A percentile compares a stretch with the other conserved stretches of the same genome.
phyloP scores from a whole-genome alignment of 2,797 vertebrate genomes.

The Sebastes elongatus region DNA sequence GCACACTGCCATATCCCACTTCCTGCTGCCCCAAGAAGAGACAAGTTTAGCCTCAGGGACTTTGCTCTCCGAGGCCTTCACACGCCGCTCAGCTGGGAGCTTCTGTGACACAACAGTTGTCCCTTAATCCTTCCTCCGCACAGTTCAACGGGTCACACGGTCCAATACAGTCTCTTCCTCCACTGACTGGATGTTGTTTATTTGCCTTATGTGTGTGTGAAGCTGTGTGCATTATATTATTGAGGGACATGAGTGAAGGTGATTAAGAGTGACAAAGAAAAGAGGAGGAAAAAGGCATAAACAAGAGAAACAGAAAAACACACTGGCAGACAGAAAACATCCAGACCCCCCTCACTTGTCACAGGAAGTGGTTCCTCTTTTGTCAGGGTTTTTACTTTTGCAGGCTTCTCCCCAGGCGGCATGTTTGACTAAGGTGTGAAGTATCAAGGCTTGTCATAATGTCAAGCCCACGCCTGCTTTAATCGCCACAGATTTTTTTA shows the following conservation, averaged over 20 bases:
- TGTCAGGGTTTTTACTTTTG: constrained; percentile 32
- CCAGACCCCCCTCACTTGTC: constrained; percentile 16
- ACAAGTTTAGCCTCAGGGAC: constrained; percentile 63
- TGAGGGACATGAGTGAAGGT: constrained; percentile 9
- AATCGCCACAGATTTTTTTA: not conserved
- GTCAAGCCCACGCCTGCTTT: constrained; percentile 22
- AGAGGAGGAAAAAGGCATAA: not conserved
- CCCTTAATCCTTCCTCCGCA: constrained; percentile 53
- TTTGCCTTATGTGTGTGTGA: not conserved
- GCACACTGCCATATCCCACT: constrained; percentile 53
- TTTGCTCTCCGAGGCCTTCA: constrained; percentile 52
- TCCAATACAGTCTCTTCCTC: not conserved
- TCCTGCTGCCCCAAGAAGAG: constrained; percentile 55
- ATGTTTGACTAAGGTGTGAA: constrained; percentile 59
- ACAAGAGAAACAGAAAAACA: not conserved
- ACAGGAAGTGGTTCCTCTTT: constrained; percentile 56
- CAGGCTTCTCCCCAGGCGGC: not conserved
- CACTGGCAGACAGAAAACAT: constrained; percentile 5
- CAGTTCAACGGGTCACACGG: constrained; percentile 57
- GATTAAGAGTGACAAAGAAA: not conserved
- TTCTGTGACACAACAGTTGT: constrained; percentile 52
- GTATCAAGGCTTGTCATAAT: constrained; percentile 29
- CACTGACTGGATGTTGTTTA: not conserved
- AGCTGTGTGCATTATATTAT: not conserved
- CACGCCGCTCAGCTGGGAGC: constrained; percentile 58